A percentile compares a stretch with the other conserved stretches of the same genome.
Conservation (phyloP, 37 sponge, comb jelly and placozoan genomes). For the Cladorhizidae sp. region DNA sequence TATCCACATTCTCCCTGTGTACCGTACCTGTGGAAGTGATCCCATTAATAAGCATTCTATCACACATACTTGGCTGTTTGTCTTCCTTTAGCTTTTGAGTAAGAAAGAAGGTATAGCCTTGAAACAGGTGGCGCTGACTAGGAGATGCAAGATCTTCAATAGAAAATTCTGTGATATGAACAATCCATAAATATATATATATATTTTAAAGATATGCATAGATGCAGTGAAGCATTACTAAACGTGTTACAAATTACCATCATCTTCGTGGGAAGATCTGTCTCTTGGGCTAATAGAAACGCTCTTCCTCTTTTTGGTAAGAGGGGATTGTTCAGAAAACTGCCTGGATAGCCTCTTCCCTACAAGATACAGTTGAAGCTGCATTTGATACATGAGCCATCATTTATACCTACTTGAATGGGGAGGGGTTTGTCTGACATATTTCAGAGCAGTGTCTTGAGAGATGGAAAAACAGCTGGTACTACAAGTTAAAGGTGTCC, state of each 20-base stretch:
- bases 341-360: neutral
- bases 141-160: constrained; percentile 1
- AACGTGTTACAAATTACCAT: neutral
- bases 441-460: constrained; percentile 10
- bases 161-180: neutral
- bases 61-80: constrained; percentile 2
- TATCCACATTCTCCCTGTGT: no score
- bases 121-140: constrained; percentile 23
- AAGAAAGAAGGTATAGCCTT: constrained; percentile 31
- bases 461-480: neutral
- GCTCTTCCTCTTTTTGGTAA: neutral
- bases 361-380: neutral
- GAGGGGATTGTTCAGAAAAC: neutral
- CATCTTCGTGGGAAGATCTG: neutral
- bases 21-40: neutral
- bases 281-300: neutral
- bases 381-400: neutral
- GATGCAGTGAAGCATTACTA: neutral
- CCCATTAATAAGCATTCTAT: neutral
- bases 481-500: neutral
- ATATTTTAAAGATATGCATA: neutral
- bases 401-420: neutral
- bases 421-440: neutral
- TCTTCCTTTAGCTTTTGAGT: constrained; percentile 44
- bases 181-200: neutral